phyloP scores from a whole-genome alignment of 2,113 vertebrate genomes.

The Pelodiscus sinensis region DNA sequence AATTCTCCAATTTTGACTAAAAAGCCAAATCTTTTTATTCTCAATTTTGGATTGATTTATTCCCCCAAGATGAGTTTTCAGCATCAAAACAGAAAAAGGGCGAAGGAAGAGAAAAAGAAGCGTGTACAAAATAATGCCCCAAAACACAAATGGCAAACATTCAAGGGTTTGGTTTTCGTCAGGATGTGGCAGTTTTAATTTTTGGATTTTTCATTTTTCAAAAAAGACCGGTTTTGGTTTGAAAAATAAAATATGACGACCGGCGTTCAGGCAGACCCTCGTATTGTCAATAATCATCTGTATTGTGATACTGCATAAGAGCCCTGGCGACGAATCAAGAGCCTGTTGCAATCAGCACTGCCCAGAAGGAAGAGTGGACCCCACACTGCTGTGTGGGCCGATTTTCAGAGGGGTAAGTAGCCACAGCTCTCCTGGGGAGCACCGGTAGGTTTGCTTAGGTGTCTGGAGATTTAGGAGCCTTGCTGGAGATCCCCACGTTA shows the following conservation, averaged over 20 bases:
- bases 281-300: not conserved
- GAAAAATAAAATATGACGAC: not conserved
- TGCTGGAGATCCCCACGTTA: not conserved
- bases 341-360: no score
- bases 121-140: not conserved
- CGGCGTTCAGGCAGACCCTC: not conserved
- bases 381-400: not conserved
- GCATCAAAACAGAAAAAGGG: not conserved
- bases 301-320: not conserved
- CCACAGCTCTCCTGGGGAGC: not conserved
- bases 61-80: not conserved
- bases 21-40: not conserved
- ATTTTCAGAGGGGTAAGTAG: not conserved
- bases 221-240: not conserved
- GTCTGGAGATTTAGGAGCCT: not conserved
- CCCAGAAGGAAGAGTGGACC: not conserved
- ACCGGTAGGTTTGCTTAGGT: not conserved
- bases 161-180: not conserved
- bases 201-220: not conserved
- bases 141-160: not conserved
- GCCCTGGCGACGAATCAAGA: not conserved
- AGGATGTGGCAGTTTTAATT: rapidly evolving
- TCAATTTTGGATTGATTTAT: not conserved
- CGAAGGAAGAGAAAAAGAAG: no score
- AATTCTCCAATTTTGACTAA: not conserved